Base-by-base conservation (phyloP, 2,888 invertebrate species). In the Acronicta aceris region DNA sequence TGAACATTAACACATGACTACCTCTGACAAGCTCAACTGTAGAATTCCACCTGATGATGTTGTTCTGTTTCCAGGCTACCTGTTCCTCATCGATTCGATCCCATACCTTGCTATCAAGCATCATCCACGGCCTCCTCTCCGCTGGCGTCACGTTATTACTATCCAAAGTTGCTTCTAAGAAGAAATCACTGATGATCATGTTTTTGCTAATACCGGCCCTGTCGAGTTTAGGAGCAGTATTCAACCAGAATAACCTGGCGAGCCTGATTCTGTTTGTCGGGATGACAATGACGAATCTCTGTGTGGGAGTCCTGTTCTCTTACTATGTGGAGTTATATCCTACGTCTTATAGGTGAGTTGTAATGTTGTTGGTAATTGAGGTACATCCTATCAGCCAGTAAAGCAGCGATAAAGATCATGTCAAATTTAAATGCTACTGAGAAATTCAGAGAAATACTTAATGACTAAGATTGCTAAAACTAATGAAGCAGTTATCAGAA, bases 251-350 rank as follows among this genome's bases (percentile, higher is more conserved):
- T 16, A 76, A 65, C 10, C 13, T 71, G 17, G 58, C 62, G 0
- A 83, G 81, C 33, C 51, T 87, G 33, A 8, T 79, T 2, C 47
- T 83, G 15, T 86, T 77, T 41, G 71, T 85, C 6, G 81, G 83
- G 1, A 74, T 82, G 65, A 52, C 79, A n/a, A 67, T 76, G 52
- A 81, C 78, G 9, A 81, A 76, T 33, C 54, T 87, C 7, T 77
- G 79, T 21, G 81, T 71, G 82, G 78, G 30, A 16, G 69, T 45
- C n/a, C 43, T 81, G 13, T 81, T 78, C 5, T 72, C 78, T 0
- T 81, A 80, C 41, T 83, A 74, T 33, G 75, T 76, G 38, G 71
- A 74, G 36, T 25, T 74, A 45, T 74, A 59, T 43, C 74, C 74
- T 13, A 74, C 74, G 1, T 72, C 72, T 12, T 76, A 74, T 13